These are phyloP conservation scores for Rutilus rutilus DNA, from an alignment of 2,113 vertebrate species.

Conservation along the genomic window DNA sequence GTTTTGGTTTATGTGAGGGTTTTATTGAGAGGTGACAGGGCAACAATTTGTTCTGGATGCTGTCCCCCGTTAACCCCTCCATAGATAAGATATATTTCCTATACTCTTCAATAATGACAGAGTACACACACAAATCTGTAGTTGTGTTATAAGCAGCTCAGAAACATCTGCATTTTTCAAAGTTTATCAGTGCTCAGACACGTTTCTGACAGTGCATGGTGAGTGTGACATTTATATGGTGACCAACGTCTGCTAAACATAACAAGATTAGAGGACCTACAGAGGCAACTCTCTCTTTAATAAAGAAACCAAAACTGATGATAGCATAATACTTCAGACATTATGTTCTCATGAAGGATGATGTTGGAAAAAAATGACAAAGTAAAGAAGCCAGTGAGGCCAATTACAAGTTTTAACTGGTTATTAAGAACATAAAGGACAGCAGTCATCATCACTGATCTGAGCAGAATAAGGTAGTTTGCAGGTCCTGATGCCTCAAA, in stretches of 20 bases:
- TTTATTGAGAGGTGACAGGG: conserved; percentile 23
- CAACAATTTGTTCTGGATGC: background rate
- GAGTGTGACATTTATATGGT: conserved; percentile 35
- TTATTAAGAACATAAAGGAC: conserved; percentile 55
- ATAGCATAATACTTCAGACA: conserved; percentile 60
- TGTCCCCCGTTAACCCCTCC: background rate
- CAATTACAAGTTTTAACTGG: conserved; percentile 57
- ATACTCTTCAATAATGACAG: conserved; percentile 16
- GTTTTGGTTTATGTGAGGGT: background rate
- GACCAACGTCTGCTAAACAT: conserved; percentile 44
- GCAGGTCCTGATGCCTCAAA: conserved; percentile 56
- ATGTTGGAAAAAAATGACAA: conserved; percentile 56
- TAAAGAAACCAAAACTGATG: conserved; percentile 59
- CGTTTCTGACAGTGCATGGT: conserved; percentile 33
- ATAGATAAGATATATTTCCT: background rate
- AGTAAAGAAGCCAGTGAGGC: conserved; percentile 55
- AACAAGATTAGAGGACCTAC: conserved; percentile 52
- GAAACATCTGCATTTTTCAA: conserved; percentile 23
- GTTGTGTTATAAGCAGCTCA: conserved; percentile 10
- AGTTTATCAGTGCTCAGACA: conserved; percentile 10
- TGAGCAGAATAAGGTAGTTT: conserved; percentile 58
- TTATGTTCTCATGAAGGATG: conserved; percentile 57
- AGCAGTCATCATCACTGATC: conserved; percentile 59
- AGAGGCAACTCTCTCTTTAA: conserved; percentile 62
- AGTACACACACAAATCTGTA: background rate